Percentiles rank a stretch among this genome's conserved stretches.
These are phyloP conservation scores for Chelon labrosus DNA, from an alignment of 2,797 vertebrate species.

Conservation along the genomic window DNA sequence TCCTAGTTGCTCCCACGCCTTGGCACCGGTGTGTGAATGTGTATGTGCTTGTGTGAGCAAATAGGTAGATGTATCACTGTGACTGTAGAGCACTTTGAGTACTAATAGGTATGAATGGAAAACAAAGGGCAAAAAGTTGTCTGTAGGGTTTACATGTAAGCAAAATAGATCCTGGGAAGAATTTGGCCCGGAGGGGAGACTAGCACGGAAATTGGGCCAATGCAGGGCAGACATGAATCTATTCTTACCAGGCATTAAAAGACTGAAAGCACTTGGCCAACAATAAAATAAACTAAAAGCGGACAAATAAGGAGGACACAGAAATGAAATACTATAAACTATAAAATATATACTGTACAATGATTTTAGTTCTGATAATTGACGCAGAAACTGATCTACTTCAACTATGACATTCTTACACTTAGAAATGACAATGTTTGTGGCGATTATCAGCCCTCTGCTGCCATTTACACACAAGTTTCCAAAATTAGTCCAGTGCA, in stretches of 20 bases:
- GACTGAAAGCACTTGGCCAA: not conserved
- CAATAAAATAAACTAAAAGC: slow-evolving; percentile 3
- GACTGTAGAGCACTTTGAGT: too few relatives aligned
- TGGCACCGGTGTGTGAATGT: too few relatives aligned
- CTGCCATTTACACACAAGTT: slow-evolving; percentile 18
- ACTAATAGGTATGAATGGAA: too few relatives aligned
- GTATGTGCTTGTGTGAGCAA: too few relatives aligned
- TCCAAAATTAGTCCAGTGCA: slow-evolving; percentile 31
- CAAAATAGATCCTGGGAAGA: slow-evolving; percentile 39
- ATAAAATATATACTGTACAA: not conserved
- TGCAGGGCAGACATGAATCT: slow-evolving; percentile 36
- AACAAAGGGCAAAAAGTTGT: slow-evolving; percentile 20
- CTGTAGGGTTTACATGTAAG: slow-evolving; percentile 45
- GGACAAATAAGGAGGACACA: not conserved
- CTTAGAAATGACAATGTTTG: slow-evolving; percentile 6
- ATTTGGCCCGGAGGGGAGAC: slow-evolving; percentile 11
- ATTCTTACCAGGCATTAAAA: slow-evolving; percentile 16
- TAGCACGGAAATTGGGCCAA: slow-evolving; percentile 50
- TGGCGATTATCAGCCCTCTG: slow-evolving; percentile 14
- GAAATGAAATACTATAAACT: not conserved
- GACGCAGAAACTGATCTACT: not conserved
- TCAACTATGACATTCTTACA: slow-evolving; percentile 1
- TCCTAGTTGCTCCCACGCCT: too few relatives aligned
- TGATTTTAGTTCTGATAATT: slow-evolving; percentile 14
- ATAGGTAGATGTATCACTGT: too few relatives aligned